Base-by-base conservation (phyloP, 2,888 invertebrate genomes). In the Epistrophella euchroma region DNA sequence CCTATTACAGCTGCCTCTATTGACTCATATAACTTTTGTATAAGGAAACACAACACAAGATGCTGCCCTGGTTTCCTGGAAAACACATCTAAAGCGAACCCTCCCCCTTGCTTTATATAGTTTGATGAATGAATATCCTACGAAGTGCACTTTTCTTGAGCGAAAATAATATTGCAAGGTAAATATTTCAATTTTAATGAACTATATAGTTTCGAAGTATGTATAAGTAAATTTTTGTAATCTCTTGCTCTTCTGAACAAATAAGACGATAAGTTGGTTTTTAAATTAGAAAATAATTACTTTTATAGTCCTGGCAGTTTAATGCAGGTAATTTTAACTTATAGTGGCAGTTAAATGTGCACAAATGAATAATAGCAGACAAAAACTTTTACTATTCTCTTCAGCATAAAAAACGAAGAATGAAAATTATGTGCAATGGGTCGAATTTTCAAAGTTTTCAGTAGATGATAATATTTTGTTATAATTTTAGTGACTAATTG, bases 1-100 rank as follows among this genome's bases (percentile, higher is more conserved):
- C 50, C 50, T 50, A 50, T 50, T 50, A 50, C 50, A 50, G 50
- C 11, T 50, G 22, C 22, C 50, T 50, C 50, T 50, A 50, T 50
- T 22, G 11, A 50, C 22, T 50, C 11, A 50, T 47, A 50, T 15
- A 50, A 50, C 50, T 22, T 50, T 50, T 40, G 13, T 50, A 50
- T 50, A 50, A 22, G 13, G 19, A 22, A 19, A 50, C 4, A 50
- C 3, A 13, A 19, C 22, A 50, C 22, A 50, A 19, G 19, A 13
- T 50, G 50, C 13, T 22, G 50, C 9, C 22, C 4, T 50, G 22
- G n/a, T n/a, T 19, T 50, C 50, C 19, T 50, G 50, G 5, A 22
- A 22, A 22, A 50, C 5, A 7, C 32, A 32, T 32, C 7, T 32
- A 32, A 32, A 32, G 32, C 9, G 9, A 32, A 9, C 32, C 40